phyloP scores from a whole-genome alignment of 1,140 invertebrate genomes.

The Rhopalosiphum padi region DNA sequence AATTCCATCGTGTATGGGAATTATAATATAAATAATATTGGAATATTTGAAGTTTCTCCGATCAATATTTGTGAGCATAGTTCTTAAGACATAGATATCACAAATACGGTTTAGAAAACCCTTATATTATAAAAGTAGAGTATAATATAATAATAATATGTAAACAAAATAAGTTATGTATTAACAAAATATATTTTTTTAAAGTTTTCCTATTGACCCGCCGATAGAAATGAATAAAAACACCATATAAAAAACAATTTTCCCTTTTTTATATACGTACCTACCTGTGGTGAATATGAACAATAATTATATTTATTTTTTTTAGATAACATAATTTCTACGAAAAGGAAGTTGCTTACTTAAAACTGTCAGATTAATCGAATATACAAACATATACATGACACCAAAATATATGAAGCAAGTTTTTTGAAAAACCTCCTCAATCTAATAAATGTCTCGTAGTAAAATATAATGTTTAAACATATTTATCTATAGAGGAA shows the following conservation, averaged over 20 bases:
- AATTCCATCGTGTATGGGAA: background rate
- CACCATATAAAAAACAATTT: background rate
- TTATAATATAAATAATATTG: background rate
- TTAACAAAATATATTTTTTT: background rate
- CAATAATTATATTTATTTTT: too few species aligned
- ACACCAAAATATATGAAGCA: background rate
- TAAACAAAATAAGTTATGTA: background rate
- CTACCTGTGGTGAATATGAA: too few species aligned
- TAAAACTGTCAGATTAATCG: background rate
- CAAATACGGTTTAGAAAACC: background rate
- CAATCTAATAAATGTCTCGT: background rate
- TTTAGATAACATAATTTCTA: background rate
- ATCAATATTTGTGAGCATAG: background rate
- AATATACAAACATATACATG: background rate
- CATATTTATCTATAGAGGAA: background rate
- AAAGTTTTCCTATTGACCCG: background rate
- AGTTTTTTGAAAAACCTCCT: background rate
- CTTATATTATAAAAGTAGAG: too few species aligned
- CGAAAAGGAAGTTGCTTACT: background rate
- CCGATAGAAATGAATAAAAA: background rate
- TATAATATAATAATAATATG: background rate
- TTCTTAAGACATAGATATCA: too few species aligned
- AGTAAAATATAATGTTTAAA: background rate
- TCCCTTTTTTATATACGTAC: background rate
- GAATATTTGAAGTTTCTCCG: background rate